These are phyloP conservation scores for Dunckerocampus dactyliophorus DNA, from an alignment of 2,113 vertebrate species.

Conservation along the genomic window DNA sequence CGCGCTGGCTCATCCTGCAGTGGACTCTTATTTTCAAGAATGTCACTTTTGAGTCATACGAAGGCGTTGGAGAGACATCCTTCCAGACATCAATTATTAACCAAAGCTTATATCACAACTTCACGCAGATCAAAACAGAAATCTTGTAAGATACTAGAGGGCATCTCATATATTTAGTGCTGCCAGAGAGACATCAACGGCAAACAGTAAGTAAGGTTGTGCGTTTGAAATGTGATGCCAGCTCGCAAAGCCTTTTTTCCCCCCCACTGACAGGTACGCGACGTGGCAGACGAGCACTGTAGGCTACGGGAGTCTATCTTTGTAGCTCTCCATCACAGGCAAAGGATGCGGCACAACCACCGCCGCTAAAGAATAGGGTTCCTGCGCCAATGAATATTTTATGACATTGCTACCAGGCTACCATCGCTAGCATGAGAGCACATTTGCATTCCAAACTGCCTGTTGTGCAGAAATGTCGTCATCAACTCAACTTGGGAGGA, in stretches of 20 bases:
- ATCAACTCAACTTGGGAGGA: not conserved
- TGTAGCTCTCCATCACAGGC: slow-evolving; percentile 63
- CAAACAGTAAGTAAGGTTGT: slow-evolving; percentile 67
- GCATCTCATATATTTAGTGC: slow-evolving; percentile 69
- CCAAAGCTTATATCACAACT: slow-evolving; percentile 68
- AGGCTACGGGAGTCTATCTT: slow-evolving; percentile 66
- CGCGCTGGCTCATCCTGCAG: slow-evolving; percentile 50
- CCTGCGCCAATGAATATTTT: slow-evolving; percentile 72
- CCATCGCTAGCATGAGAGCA: slow-evolving; percentile 58
- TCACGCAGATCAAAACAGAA: slow-evolving; percentile 67
- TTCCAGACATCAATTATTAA: slow-evolving; percentile 72
- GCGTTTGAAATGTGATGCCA: slow-evolving; percentile 60
- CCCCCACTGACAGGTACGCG: slow-evolving; percentile 66
- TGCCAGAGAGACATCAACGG: slow-evolving; percentile 64
- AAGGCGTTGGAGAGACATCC: slow-evolving; percentile 58
- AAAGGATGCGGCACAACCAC: slow-evolving; percentile 61
- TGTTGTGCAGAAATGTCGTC: slow-evolving; percentile 56
- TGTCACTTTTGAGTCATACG: slow-evolving; percentile 62
- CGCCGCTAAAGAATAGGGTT: slow-evolving; percentile 64
- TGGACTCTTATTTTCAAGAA: slow-evolving; percentile 67
- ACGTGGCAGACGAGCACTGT: slow-evolving; percentile 66
- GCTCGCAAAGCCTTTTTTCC: slow-evolving; percentile 61
- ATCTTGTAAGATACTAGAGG: slow-evolving; percentile 65
- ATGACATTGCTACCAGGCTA: slow-evolving; percentile 67
- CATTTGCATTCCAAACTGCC: slow-evolving; percentile 71